These are phyloP conservation scores for Rapana venosa DNA, from an alignment of 2,888 invertebrate species.

Conservation along the genomic window DNA sequence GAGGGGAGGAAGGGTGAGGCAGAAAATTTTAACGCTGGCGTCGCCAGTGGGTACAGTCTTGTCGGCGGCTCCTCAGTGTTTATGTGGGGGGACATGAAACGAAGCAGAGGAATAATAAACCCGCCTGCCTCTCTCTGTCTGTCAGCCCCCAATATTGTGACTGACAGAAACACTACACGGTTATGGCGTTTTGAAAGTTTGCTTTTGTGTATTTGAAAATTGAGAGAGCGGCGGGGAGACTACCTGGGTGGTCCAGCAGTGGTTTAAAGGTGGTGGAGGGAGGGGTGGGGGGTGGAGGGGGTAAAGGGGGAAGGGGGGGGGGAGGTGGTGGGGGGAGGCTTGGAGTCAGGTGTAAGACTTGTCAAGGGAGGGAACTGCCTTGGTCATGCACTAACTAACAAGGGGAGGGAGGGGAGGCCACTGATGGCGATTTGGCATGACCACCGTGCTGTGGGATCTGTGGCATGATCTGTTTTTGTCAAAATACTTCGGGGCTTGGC, in stretches of 20 bases:
- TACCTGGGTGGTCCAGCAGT: slow-evolving; percentile 20
- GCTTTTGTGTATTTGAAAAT: slow-evolving; percentile 36
- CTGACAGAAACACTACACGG: slow-evolving; percentile 32
- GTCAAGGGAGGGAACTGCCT: slow-evolving; percentile 8
- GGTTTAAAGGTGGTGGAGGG: neutral
- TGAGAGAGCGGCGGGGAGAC: neutral
- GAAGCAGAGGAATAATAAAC: slow-evolving; percentile 29
- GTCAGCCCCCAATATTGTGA: slow-evolving; percentile 37
- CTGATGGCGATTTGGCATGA: neutral
- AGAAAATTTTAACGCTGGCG: slow-evolving; percentile 8
- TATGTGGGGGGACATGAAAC: slow-evolving; percentile 39
- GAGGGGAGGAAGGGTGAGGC: neutral
- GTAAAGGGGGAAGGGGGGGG: neutral
- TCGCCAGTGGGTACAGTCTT: slow-evolving; percentile 5
- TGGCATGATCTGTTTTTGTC: neutral
- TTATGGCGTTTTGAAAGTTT: slow-evolving; percentile 38
- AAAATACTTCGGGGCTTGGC: neutral
- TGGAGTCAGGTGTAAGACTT: slow-evolving; percentile 11
- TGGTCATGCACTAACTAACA: neutral
- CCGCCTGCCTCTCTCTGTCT: slow-evolving; percentile 28
- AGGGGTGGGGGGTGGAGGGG: neutral
- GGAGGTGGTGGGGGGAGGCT: neutral
- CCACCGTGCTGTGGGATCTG: neutral
- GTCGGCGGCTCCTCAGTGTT: neutral
- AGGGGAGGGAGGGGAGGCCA: neutral